Conservation (phyloP, 2,113 vertebrate species). For the Canis aureus region DNA sequence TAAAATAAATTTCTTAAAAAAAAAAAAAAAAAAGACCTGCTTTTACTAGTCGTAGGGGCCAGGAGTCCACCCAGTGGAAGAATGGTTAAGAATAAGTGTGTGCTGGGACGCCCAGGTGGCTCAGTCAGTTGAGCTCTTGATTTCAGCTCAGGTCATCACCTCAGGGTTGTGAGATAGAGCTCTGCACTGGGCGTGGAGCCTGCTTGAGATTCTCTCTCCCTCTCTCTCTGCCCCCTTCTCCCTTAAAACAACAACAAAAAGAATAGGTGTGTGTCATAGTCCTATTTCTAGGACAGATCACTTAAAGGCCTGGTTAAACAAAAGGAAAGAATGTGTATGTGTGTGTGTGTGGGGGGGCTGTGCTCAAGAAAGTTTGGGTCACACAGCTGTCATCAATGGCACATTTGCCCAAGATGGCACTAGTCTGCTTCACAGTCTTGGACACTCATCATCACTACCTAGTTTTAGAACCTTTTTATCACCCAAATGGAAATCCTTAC, state of each 20-base stretch:
- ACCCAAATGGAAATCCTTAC: not conserved
- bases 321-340: not conserved
- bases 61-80: not conserved
- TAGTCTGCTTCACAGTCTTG: not conserved
- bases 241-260: not conserved
- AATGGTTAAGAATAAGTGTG: not conserved
- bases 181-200: not conserved
- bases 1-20: no score
- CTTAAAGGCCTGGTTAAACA: not conserved
- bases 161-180: not conserved
- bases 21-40: not conserved
- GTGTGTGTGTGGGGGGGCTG: not conserved
- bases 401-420: not conserved
- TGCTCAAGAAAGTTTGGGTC: not conserved
- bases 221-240: not conserved
- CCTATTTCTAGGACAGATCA: not conserved
- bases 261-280: not conserved
- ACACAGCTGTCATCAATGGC: not conserved
- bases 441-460: fast-evolving
- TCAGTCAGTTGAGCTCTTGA: not conserved
- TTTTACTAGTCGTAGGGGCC: not conserved
- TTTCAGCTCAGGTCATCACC: not conserved
- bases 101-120: not conserved
- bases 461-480: not conserved
- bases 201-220: not conserved